These are phyloP conservation scores for Poecilia wingei DNA, from an alignment of 2,797 vertebrate genomes.

Conservation along the genomic window DNA sequence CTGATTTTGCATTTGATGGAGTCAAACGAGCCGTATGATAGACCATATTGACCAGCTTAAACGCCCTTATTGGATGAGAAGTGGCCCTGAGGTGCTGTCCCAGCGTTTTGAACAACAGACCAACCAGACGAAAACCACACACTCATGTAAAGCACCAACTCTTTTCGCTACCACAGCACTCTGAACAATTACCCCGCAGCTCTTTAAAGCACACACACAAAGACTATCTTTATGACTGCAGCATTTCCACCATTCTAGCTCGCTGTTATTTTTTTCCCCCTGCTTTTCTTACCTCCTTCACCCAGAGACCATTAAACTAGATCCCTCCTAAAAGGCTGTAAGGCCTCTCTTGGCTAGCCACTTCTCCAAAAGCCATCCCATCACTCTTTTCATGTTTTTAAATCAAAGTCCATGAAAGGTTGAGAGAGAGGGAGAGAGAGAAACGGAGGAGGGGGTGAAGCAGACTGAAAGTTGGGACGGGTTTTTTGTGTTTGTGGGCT, in stretches of 20 bases:
- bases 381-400: constrained; percentile 72
- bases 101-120: constrained; percentile 53
- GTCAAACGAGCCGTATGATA: constrained; percentile 53
- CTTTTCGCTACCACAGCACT: constrained; percentile 65
- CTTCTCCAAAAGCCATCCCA: constrained; percentile 64
- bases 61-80: constrained; percentile 58
- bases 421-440: constrained; percentile 10
- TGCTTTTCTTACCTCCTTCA: constrained; percentile 62
- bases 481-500: constrained; percentile 63
- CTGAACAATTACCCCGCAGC: constrained; percentile 60
- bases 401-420: constrained; percentile 70
- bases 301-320: constrained; percentile 73
- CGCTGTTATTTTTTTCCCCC: constrained; percentile 27
- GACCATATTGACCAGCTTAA: constrained; percentile 66
- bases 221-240: constrained; percentile 66
- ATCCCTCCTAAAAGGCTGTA: constrained; percentile 72
- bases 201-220: constrained; percentile 53
- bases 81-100: constrained; percentile 60
- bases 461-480: constrained; percentile 39
- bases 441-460: constrained; percentile 19
- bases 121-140: constrained; percentile 55
- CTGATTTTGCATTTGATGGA: constrained; percentile 34
- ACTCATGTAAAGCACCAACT: constrained; percentile 49
- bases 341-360: constrained; percentile 66
- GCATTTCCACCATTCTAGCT: constrained; percentile 59